Conservation (phyloP, 37 sponge, comb jelly and placozoan species). For the Geodia barretti region DNA sequence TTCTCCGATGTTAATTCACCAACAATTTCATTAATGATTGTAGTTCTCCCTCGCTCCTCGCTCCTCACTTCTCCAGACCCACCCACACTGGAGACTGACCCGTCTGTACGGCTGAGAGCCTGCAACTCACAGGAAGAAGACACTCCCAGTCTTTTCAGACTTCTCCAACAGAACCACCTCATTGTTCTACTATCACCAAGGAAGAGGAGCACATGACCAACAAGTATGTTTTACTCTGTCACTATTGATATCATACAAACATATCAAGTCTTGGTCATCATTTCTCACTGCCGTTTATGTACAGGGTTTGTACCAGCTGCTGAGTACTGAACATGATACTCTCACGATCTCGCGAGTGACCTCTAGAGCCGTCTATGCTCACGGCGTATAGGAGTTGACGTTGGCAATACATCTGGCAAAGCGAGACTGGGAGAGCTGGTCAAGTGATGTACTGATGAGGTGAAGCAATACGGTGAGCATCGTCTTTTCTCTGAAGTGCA, state of each 20-base stretch:
- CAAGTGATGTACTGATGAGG: too few species aligned
- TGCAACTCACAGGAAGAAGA: not conserved
- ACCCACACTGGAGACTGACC: constrained; percentile 22
- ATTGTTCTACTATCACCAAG: not conserved
- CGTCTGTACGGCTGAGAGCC: constrained; percentile 14
- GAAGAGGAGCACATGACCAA: not conserved
- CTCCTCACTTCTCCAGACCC: not conserved
- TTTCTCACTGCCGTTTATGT: not conserved
- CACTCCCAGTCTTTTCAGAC: not conserved
- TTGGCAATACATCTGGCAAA: too few species aligned
- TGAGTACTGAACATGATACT: too few species aligned
- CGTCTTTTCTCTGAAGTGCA: too few species aligned
- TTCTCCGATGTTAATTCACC: too few species aligned
- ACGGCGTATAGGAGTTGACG: too few species aligned
- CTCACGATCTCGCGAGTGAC: too few species aligned
- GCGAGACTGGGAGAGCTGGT: too few species aligned
- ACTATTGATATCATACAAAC: not conserved
- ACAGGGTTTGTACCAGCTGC: constrained; percentile 20
- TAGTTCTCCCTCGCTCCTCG: too few species aligned
- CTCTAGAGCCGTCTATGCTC: too few species aligned
- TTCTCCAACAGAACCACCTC: constrained; percentile 38
- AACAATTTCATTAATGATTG: too few species aligned
- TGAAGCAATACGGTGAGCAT: too few species aligned
- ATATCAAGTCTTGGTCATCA: not conserved
- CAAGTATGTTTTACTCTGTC: not conserved